Evolutionary conservation across 2,888 invertebrate genomes (phyloP).

Genomic region (Amphipyra berbera): DNA sequence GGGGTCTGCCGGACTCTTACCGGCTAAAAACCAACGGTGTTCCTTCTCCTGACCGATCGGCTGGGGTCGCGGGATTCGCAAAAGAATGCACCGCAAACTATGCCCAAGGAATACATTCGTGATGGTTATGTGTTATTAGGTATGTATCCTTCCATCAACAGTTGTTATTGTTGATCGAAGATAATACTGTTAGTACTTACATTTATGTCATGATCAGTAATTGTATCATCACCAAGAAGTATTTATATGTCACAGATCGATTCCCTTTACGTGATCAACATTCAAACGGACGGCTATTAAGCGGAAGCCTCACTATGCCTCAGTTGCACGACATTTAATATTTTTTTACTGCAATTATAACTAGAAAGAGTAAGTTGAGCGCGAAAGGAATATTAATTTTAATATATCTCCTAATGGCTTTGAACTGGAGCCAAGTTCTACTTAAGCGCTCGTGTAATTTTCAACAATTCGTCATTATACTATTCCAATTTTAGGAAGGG

Average conservation of each 20-base stretch:
- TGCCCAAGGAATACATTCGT: no score
- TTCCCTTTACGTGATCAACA: slow-evolving; percentile 31
- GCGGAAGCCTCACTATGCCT: not conserved
- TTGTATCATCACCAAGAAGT: slow-evolving; percentile 9
- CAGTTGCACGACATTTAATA: slow-evolving; percentile 23
- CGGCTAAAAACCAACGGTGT: no score
- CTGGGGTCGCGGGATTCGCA: no score
- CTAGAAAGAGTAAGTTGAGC: slow-evolving; percentile 28
- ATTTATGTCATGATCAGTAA: slow-evolving; percentile 9
- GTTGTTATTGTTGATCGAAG: no score
- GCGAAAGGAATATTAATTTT: slow-evolving; percentile 46
- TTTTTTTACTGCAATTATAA: slow-evolving; percentile 37
- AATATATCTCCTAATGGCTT: slow-evolving; percentile 40
- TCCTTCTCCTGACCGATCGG: no score
- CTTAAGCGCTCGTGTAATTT: slow-evolving; percentile 7
- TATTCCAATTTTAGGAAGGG: not conserved
- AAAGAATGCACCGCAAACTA: no score
- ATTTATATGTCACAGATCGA: slow-evolving; percentile 25
- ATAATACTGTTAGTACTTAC: no score
- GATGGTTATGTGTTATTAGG: no score
- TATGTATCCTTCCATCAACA: no score
- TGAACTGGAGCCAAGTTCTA: slow-evolving; percentile 26
- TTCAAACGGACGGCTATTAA: slow-evolving; percentile 9
- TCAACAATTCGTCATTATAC: not conserved
- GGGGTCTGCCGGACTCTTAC: no score